Percentiles rank a stretch among this genome's conserved stretches.
These are phyloP conservation scores for Nasua narica DNA, from an alignment of 2,797 vertebrate genomes.

Conservation along the genomic window DNA sequence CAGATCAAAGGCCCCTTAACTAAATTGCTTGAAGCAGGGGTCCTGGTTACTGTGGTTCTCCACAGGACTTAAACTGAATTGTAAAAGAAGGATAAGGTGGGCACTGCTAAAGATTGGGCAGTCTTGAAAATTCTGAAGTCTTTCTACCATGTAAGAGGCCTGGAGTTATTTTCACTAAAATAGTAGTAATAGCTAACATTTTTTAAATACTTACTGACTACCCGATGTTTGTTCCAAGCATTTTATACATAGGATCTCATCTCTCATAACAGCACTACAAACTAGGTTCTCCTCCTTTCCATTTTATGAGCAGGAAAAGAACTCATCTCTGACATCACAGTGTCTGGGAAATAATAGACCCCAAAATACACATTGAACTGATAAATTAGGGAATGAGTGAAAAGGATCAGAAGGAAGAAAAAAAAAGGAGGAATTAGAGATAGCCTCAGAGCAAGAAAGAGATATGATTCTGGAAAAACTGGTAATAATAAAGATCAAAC, in stretches of 20 bases:
- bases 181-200: background rate
- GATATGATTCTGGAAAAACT: background rate
- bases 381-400: background rate
- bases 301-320: background rate
- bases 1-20: background rate
- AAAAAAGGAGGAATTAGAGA: background rate
- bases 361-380: background rate
- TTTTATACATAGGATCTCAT: background rate
- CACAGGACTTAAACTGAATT: background rate
- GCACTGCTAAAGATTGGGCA: background rate
- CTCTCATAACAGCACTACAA: background rate
- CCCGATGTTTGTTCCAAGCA: background rate
- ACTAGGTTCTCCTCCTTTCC: background rate
- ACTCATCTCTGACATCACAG: background rate
- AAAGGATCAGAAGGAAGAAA: background rate
- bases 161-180: background rate
- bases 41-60: background rate
- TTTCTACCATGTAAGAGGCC: background rate
- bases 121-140: background rate
- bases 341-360: background rate
- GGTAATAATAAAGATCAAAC: background rate
- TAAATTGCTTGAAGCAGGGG: background rate
- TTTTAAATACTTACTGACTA: background rate
- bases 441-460: background rate
- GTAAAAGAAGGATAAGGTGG: background rate